Base-by-base conservation (phyloP, 2,113 vertebrate genomes). In the Labeo rohita region DNA sequence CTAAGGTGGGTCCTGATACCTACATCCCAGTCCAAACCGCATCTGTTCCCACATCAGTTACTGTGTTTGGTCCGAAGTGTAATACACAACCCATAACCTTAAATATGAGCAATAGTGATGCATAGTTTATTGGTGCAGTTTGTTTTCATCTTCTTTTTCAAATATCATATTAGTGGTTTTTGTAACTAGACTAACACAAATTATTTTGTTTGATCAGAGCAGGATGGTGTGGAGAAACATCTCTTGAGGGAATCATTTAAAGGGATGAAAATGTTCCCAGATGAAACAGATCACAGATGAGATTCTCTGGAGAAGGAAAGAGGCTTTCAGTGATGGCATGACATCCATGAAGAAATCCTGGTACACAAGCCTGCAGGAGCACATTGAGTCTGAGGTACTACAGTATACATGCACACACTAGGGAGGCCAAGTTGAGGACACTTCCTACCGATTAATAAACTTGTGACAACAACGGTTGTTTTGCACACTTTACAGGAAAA, bases 221-320 rank as follows among this genome's bases (percentile, higher is more conserved):
- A 99, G 98, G 88, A 97, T 21, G 98, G 96, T 4, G 92, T 98
- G 87, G 97, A 99, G 92, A 99, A 99, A 84, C 92, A 97, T 89
- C 96, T 99, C n/a, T 90, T 99, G 85, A 95, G 98, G 87, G 95
- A 97, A 56, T 78, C 97, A 0, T 99, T 99, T 93, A 95, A 96
- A 89, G 95, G 94, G 80, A 92, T 94, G 23, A 92, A 95, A 85
- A 90, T 99, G 89, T 90, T 99, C 78, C 98, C 97, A 0, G n/a
- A n/a, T n/a, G n/a, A n/a, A n/a, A n/a, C n/a, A n/a, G n/a, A n/a
- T n/a, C n/a, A n/a, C n/a, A n/a, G 96, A 98, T 65, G 97, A 98
- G 83, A 98, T 99, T 86, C 96, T 99, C 73, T 99, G 98, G 28
- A 28, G 28, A 28, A 28, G 28, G 28, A 28, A 28, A 28, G 28